Base-by-base conservation (phyloP, 2,797 vertebrate genomes). In the Malurus leucopterus region DNA sequence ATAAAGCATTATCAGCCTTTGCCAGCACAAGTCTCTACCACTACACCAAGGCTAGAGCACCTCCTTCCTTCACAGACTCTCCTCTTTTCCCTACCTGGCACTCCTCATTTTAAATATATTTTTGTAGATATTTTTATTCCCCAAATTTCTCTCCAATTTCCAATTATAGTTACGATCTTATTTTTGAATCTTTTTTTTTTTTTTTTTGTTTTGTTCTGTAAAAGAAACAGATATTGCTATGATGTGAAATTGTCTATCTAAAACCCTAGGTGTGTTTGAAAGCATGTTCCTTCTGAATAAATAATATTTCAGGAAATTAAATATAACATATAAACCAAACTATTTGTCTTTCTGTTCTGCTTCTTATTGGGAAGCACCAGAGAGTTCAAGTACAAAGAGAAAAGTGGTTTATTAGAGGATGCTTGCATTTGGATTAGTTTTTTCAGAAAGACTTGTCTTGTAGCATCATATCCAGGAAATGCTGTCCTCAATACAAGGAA, bases 201-300 rank as follows among this genome's bases (percentile, higher is more conserved):
- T 73, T 34, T 2, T 36, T 34, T 73, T 38, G 2, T 36, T 38
- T 83, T 40, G 2, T 27, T 32, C 90, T 83, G 57, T 63, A 53
- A 77, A 77, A 74, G 26, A 88, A 95, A 72, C 71, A 93, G 77
- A 70, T 82, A 95, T 59, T 92, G 77, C 70, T 41, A 14, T 34
- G 29, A 14, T 29, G 41, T 11, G 14, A 59, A 41, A 32, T 1
- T 1, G 0, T 32, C 40, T 46, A 59, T 46, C 23, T 70, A 59
- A 91, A 90, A 84, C 27, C 43, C 13, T 62, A 64, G 17, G 65
- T 71, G 30, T 67, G 51, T 88, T 92, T 77, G 47, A 46, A 94
- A 86, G 63, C 67, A 69, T 58, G 51, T 49, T 87, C 34, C 64
- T 88, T 75, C 61, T 73, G 49, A 90, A 91, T 75, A 93, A 93